Evolutionary conservation across 2,888 invertebrate genomes (phyloP).

Genomic region (Platycnemis pennipes): DNA sequence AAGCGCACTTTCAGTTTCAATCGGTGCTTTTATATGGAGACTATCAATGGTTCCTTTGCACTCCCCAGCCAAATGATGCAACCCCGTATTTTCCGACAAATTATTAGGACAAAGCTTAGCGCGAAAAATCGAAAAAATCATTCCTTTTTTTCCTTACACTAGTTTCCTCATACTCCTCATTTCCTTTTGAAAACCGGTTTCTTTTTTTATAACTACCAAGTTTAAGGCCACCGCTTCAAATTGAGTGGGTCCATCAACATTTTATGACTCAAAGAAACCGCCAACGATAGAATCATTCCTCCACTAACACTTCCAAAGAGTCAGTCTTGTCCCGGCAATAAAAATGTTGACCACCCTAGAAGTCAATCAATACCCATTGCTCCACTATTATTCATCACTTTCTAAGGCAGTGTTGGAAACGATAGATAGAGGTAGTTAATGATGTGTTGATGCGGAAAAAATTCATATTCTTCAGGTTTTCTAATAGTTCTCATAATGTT

Average conservation of each 20-base stretch:
- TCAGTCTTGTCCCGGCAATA: not conserved
- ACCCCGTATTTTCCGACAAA: not conserved
- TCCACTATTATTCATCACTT: too few species aligned
- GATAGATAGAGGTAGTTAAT: too few species aligned
- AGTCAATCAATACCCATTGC: too few species aligned
- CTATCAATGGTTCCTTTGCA: not conserved
- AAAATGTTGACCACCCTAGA: not conserved
- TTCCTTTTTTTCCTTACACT: not conserved
- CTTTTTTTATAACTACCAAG: not conserved
- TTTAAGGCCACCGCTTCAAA: not conserved
- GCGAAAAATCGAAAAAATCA: not conserved
- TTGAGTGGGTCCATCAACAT: not conserved
- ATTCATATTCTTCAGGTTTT: too few species aligned
- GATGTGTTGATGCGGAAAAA: too few species aligned
- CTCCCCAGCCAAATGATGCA: not conserved
- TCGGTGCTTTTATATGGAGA: too few species aligned
- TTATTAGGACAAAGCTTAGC: not conserved
- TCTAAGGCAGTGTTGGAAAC: too few species aligned
- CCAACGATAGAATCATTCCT: not conserved
- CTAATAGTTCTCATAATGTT: too few species aligned
- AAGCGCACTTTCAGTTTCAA: too few species aligned
- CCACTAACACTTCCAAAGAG: not conserved
- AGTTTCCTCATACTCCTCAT: not conserved
- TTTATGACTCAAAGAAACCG: not conserved
- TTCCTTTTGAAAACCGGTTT: not conserved